Percentiles rank a stretch among this genome's conserved stretches.
Conservation (phyloP, 2,113 vertebrate species). For the Rousettus leschenaultii region DNA sequence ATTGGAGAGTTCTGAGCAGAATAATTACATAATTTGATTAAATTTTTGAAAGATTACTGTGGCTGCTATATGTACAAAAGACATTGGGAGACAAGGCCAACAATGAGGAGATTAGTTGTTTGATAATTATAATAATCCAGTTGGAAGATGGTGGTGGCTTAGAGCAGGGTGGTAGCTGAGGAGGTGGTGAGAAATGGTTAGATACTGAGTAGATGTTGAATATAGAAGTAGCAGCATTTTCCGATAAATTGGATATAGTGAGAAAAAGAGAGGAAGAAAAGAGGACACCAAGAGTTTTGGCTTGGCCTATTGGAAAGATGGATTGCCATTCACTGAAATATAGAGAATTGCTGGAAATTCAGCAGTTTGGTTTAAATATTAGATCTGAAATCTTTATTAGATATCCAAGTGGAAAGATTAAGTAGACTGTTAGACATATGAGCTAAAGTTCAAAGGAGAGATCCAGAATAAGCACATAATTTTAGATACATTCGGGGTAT, state of each 20-base stretch:
- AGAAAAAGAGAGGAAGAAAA: neutral
- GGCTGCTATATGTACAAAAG: neutral
- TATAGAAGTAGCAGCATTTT: neutral
- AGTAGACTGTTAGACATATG: neutral
- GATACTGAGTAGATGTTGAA: neutral
- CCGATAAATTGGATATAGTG: neutral
- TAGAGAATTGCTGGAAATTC: neutral
- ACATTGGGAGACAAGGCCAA: neutral
- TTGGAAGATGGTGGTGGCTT: neutral
- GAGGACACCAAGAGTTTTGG: neutral
- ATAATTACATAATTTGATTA: neutral
- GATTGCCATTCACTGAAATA: neutral
- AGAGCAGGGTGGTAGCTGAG: neutral
- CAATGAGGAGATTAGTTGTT: neutral
- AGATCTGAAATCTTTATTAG: neutral
- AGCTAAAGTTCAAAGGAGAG: neutral
- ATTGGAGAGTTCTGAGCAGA: neutral
- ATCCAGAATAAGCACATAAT: neutral
- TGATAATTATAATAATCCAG: neutral
- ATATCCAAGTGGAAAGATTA: neutral
- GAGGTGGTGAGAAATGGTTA: neutral
- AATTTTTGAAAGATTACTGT: slow-evolving; percentile 10
- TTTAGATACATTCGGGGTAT: neutral
- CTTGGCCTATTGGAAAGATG: neutral
- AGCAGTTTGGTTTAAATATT: neutral